phyloP scores from a whole-genome alignment of 1,140 invertebrate species.

The Euschistus heros region DNA sequence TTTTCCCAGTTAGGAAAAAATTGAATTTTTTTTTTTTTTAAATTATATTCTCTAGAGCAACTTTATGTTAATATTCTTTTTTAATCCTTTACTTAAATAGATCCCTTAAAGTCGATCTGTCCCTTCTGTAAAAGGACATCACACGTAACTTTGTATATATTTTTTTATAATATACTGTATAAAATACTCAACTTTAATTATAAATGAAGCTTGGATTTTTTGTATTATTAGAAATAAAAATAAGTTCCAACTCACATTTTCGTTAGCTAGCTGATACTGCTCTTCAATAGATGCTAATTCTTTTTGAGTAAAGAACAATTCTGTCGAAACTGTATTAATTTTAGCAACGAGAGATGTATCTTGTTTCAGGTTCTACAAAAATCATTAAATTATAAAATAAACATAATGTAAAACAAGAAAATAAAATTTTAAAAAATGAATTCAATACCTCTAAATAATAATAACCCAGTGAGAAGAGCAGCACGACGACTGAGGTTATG shows the following conservation, averaged over 20 bases:
- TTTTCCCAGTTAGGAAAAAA: too few species aligned
- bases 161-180: slow-evolving; percentile 5
- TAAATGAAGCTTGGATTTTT: slow-evolving; percentile 5
- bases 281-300: slow-evolving; percentile 26
- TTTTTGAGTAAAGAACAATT: slow-evolving; percentile 25
- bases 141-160: background rate
- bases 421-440: slow-evolving; percentile 11
- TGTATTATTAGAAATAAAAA: background rate
- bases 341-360: slow-evolving; percentile 46
- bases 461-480: slow-evolving; percentile 63
- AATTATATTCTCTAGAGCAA: too few species aligned
- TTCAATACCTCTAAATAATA: slow-evolving; percentile 51
- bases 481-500: slow-evolving; percentile 53
- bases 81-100: too few species aligned
- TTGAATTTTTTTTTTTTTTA: too few species aligned
- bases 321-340: slow-evolving; percentile 49
- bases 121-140: background rate
- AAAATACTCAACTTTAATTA: background rate
- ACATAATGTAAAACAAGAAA: slow-evolving; percentile 13
- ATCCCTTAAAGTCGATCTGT: too few species aligned
- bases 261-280: slow-evolving; percentile 22
- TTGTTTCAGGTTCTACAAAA: slow-evolving; percentile 45
- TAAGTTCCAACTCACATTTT: slow-evolving; percentile 19
- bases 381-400: background rate
- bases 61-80: too few species aligned